Base-by-base conservation (phyloP, 1,140 invertebrate genomes). In the Maniola jurtina region DNA sequence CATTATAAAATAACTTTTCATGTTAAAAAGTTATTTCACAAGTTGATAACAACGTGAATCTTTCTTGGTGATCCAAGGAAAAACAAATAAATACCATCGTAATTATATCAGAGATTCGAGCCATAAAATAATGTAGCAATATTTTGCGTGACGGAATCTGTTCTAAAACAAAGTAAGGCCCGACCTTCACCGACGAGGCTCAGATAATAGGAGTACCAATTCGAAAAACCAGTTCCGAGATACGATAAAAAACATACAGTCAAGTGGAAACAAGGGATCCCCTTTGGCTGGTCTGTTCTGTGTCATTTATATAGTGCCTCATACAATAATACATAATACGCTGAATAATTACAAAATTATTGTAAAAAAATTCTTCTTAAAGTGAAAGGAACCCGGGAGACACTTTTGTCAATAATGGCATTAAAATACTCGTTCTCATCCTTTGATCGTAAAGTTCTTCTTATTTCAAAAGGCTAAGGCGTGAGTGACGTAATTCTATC, bases 131-230 rank as follows among this genome's bases (percentile, higher is more conserved):
- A 60, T 69, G 57, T 68, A 73, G 52, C 59, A 83, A 87, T 88
- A 86, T 86, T 88, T 87, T 83, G 88, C 86, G 85, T 90, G 86
- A 80, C 61, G 86, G 83, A 87, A 90, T 90, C 79, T 84, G 78
- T 75, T 84, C 79, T 75, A 85, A 83, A 86, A 83, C 76, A 67
- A 80, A 76, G 76, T 83, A 81, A 84, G 79, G 77, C 73, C 72
- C 83, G 86, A 84, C 86, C 86, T 90, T 88, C 81, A 79, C 79
- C 79, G 76, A 67, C 74, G 72, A 77, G 75, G 81, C 75, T 64
- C 78, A 81, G 86, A 88, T 88, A 88, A 88, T 88, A 86, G 80
- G 82, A 81, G 80, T 73, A 83, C 79, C 80, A 88, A 90, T 88
- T 88, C 88, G 67, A 80, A 66, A 77, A 88, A 90, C 86, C 83